Percentiles rank a stretch among this genome's conserved stretches.
Evolutionary conservation across 1,140 invertebrate genomes (phyloP).

Genomic region (Myzus persicae): DNA sequence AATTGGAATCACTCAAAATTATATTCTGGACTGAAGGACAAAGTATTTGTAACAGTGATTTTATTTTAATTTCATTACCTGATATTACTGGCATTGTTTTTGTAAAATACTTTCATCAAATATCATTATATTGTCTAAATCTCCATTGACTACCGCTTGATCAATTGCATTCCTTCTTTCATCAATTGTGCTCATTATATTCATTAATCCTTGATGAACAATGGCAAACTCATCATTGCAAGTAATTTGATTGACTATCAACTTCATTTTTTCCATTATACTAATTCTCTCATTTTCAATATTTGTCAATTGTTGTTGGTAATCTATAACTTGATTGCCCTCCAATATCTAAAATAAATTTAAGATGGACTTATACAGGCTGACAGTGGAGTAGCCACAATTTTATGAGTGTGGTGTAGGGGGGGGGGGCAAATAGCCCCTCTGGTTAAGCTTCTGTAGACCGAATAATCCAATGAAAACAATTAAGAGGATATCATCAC

Average conservation of each 20-base stretch:
- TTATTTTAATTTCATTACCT: constrained; percentile 3
- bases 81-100: not conserved
- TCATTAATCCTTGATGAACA: constrained; percentile 41
- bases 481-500: not conserved
- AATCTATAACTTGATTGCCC: constrained; percentile 29
- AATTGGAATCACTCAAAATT: not conserved
- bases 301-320: constrained; percentile 43
- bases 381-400: too few species aligned
- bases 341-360: constrained; percentile 42
- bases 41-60: not conserved
- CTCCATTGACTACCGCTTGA: constrained; percentile 49
- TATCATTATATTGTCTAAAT: constrained; percentile 54
- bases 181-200: constrained; percentile 53
- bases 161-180: constrained; percentile 45
- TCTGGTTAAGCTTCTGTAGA: too few species aligned
- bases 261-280: constrained; percentile 55
- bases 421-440: too few species aligned
- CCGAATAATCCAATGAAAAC: not conserved
- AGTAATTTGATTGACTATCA: constrained; percentile 32
- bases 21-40: not conserved
- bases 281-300: constrained; percentile 43
- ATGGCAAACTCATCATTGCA: constrained; percentile 48
- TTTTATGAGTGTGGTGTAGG: too few species aligned
- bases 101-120: constrained; percentile 55
- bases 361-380: too few species aligned